phyloP scores from a whole-genome alignment of 1,140 invertebrate genomes.

The Catajapyx aquilonaris region DNA sequence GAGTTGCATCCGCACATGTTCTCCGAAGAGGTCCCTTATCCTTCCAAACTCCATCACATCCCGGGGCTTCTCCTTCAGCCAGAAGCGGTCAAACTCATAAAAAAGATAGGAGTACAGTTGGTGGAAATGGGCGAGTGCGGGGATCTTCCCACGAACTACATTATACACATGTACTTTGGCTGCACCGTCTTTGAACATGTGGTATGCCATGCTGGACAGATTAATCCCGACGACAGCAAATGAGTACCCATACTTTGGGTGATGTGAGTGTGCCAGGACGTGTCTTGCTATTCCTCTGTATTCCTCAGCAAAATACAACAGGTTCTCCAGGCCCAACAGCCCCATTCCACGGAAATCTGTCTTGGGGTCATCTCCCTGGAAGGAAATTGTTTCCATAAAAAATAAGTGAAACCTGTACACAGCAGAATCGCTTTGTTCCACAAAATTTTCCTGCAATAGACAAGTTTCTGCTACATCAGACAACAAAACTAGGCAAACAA shows the following conservation, averaged over 20 bases:
- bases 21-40: slow-evolving; percentile 66
- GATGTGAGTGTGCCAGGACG: slow-evolving; percentile 67
- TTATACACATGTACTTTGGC: slow-evolving; percentile 90
- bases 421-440: too few relatives aligned
- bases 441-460: slow-evolving; percentile 4
- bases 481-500: too few relatives aligned
- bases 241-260: slow-evolving; percentile 56
- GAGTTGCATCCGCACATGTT: slow-evolving; percentile 36
- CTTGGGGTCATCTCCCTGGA: slow-evolving; percentile 85
- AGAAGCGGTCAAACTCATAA: slow-evolving; percentile 82
- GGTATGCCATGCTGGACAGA: slow-evolving; percentile 71
- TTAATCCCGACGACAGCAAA: slow-evolving; percentile 76
- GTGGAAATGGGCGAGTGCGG: slow-evolving; percentile 63
- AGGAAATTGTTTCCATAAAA: too few relatives aligned
- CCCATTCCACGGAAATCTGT: slow-evolving; percentile 98
- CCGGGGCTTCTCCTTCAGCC: slow-evolving; percentile 70
- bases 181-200: slow-evolving; percentile 52
- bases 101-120: slow-evolving; percentile 86
- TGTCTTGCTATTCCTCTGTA: slow-evolving; percentile 57
- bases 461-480: too few relatives aligned
- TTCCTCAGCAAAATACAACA: slow-evolving; percentile 69
- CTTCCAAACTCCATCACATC: slow-evolving; percentile 89
- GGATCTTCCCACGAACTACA: slow-evolving; percentile 35
- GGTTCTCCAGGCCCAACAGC: slow-evolving; percentile 75
- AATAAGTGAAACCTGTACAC: too few relatives aligned